Conservation (phyloP, 2,888 invertebrate genomes). For the Troides oblongomaculatus region DNA sequence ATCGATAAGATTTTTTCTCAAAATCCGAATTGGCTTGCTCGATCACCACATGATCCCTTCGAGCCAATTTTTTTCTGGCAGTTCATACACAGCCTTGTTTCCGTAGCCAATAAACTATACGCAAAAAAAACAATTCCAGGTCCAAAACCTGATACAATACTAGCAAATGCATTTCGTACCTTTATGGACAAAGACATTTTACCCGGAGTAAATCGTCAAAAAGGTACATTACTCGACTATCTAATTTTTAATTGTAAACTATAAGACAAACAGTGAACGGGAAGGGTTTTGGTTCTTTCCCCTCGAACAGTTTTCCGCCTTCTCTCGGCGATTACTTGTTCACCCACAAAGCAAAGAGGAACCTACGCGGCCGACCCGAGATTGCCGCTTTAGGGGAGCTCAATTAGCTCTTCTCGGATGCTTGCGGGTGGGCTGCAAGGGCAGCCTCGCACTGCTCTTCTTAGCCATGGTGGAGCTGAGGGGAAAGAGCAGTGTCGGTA, state of each 20-base stretch:
- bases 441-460: too few relatives aligned
- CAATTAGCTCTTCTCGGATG: too few relatives aligned
- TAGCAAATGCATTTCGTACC: slow-evolving; percentile 72
- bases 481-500: too few relatives aligned
- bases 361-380: too few relatives aligned
- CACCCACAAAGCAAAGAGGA: too few relatives aligned
- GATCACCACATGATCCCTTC: slow-evolving; percentile 75
- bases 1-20: slow-evolving; percentile 72
- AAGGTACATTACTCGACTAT: slow-evolving; percentile 52
- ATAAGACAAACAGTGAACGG: not conserved
- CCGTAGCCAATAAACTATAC: slow-evolving; percentile 72
- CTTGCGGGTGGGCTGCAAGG: too few relatives aligned
- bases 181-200: slow-evolving; percentile 76
- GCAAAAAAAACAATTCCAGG: slow-evolving; percentile 55
- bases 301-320: too few relatives aligned
- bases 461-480: too few relatives aligned
- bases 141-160: slow-evolving; percentile 65
- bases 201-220: slow-evolving; percentile 58
- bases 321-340: too few relatives aligned
- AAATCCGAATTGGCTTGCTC: slow-evolving; percentile 70
- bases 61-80: slow-evolving; percentile 83
- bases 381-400: too few relatives aligned
- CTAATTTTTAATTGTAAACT: not conserved
- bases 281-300: not conserved
- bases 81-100: slow-evolving; percentile 78